Evolutionary conservation across 2,888 invertebrate genomes (phyloP).

Genomic region (Dilophus febrilis): DNA sequence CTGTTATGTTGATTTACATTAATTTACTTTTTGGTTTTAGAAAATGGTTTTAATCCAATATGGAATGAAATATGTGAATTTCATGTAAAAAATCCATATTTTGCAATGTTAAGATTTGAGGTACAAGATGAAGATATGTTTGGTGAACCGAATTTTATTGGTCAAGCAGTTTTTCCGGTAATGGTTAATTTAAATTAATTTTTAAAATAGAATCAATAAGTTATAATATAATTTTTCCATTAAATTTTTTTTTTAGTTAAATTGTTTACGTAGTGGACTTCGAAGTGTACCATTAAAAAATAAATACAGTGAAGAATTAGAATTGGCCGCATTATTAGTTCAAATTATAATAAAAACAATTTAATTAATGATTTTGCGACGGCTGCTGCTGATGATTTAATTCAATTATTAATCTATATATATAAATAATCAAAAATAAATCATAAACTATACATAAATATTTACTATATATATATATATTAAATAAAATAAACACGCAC

Average conservation of each 20-base stretch:
- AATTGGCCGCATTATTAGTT: conserved; percentile 76
- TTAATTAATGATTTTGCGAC: too few relatives aligned
- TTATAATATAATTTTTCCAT: conserved; percentile 3
- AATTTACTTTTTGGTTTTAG: conserved; percentile 27
- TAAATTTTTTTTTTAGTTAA: conserved; percentile 38
- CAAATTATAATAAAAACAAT: conserved; percentile 51
- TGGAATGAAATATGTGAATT: conserved; percentile 85
- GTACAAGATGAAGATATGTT: conserved; percentile 95
- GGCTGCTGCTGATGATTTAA: too few relatives aligned
- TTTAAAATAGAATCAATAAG: conserved; percentile 1
- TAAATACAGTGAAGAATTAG: conserved; percentile 79
- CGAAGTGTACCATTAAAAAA: conserved; percentile 83
- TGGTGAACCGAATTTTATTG: conserved; percentile 90
- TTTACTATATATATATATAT: too few relatives aligned
- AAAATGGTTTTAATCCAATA: conserved; percentile 85
- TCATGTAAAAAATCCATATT: conserved; percentile 59
- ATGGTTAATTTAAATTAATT: conserved; percentile 14
- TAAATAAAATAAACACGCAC: too few relatives aligned
- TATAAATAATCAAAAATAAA: too few relatives aligned
- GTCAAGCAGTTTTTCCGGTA: conserved; percentile 86
- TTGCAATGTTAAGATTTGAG: conserved; percentile 71
- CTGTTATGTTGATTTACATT: too few relatives aligned
- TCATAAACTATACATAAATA: too few relatives aligned
- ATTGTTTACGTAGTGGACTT: conserved; percentile 67
- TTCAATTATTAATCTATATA: too few relatives aligned